These are phyloP conservation scores for Acanthis flammea DNA, from an alignment of 2,797 vertebrate genomes.

Conservation along the genomic window DNA sequence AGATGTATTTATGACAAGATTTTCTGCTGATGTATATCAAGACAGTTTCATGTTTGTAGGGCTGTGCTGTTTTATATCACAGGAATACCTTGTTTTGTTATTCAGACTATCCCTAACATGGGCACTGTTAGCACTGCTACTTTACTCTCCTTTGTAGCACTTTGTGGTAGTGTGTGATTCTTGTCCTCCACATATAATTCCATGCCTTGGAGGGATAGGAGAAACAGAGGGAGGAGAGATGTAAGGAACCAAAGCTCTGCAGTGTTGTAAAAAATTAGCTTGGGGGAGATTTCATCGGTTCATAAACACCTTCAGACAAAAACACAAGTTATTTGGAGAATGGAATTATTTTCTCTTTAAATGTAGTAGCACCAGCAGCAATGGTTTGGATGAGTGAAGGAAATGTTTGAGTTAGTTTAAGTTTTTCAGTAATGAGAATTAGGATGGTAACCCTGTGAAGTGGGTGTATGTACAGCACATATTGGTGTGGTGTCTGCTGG, in stretches of 20 bases:
- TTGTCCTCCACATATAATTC: neutral
- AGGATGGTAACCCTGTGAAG: neutral
- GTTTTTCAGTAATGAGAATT: neutral
- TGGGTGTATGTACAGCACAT: fast-evolving
- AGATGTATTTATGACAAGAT: neutral
- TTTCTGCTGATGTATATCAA: neutral
- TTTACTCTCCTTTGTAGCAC: neutral
- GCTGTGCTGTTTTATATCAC: neutral
- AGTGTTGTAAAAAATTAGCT: neutral
- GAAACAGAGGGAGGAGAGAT: neutral
- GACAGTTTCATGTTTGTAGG: neutral
- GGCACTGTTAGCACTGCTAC: neutral
- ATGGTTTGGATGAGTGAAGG: neutral
- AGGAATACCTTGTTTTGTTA: neutral
- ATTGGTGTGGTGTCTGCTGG: neutral
- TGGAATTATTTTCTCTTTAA: neutral
- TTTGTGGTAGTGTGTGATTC: neutral
- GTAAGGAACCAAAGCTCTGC: neutral
- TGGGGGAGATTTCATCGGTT: neutral
- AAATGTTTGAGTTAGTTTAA: neutral
- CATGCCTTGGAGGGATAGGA: neutral
- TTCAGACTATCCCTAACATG: neutral
- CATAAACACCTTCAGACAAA: neutral
- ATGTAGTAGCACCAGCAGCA: neutral
- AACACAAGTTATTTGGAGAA: neutral